Conservation (phyloP, 2,888 invertebrate species). For the Schizotus pectinicornis region DNA sequence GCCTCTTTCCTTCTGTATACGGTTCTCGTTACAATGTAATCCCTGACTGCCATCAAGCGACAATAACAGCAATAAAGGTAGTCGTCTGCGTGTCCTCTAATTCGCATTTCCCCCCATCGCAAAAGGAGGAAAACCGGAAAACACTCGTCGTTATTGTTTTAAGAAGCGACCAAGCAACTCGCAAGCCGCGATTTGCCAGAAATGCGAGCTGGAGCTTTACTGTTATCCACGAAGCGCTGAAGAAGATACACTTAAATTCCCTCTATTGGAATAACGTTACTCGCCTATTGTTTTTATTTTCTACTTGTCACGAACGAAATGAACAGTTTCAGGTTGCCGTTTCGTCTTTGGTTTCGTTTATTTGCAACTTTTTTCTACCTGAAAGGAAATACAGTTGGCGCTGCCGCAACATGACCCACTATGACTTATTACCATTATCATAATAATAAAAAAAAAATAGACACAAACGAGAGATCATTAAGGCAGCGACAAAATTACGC, state of each 20-base stretch:
- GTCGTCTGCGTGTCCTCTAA: too few species aligned
- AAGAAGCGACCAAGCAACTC: too few species aligned
- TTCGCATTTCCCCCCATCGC: too few species aligned
- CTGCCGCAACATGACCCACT: too few species aligned
- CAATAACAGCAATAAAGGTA: too few species aligned
- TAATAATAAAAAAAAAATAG: neutral
- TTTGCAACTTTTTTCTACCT: slow-evolving; percentile 7
- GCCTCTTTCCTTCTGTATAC: too few species aligned
- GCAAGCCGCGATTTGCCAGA: too few species aligned
- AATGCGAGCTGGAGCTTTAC: neutral
- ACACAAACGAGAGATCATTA: slow-evolving; percentile 2
- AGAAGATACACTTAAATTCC: slow-evolving; percentile 17
- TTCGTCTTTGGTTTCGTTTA: neutral
- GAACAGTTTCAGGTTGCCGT: slow-evolving; percentile 11
- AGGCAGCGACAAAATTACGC: neutral
- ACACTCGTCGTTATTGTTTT: too few species aligned
- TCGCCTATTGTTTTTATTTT: slow-evolving; percentile 20
- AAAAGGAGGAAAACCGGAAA: too few species aligned
- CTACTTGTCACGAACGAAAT: slow-evolving; percentile 15
- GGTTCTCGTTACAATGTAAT: too few species aligned
- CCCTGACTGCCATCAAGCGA: too few species aligned
- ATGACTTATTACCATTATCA: too few species aligned
- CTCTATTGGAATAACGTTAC: slow-evolving; percentile 19
- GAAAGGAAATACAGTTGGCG: neutral
- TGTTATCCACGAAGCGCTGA: slow-evolving; percentile 17